Conservation (phyloP, 92 coral and sea anemone species). For the Heliopora coerulea region DNA sequence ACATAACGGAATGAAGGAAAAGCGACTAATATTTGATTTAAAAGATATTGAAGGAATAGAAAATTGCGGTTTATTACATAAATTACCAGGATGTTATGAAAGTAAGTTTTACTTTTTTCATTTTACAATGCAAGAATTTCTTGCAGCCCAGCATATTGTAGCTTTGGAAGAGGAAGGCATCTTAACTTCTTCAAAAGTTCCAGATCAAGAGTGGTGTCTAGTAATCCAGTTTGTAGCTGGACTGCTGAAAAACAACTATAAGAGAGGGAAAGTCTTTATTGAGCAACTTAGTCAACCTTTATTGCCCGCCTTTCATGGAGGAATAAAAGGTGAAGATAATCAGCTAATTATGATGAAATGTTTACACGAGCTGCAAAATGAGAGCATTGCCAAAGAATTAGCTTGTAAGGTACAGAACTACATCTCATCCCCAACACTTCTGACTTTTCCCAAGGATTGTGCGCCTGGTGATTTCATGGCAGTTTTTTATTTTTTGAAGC, state of each 20-base stretch:
- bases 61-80: background rate
- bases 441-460: too few relatives aligned
- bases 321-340: too few relatives aligned
- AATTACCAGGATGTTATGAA: background rate
- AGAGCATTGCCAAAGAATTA: background rate
- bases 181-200: background rate
- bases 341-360: constrained; percentile 1
- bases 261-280: background rate
- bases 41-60: background rate
- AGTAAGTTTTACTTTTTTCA: constrained; percentile 6
- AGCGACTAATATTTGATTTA: background rate
- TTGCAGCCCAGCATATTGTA: constrained; percentile 7
- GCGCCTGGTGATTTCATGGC: background rate
- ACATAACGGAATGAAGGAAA: background rate
- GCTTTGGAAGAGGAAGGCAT: background rate
- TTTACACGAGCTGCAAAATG: background rate
- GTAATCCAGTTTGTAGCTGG: constrained; percentile 33
- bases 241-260: background rate
- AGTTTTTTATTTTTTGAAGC: too few relatives aligned
- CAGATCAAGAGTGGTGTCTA: background rate
- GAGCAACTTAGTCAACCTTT: background rate
- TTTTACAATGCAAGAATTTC: constrained; percentile 26
- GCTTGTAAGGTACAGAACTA: too few relatives aligned
- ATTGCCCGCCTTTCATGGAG: too few relatives aligned
- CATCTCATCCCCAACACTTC: too few relatives aligned